Percentiles rank a stretch among this genome's conserved stretches.
These are phyloP conservation scores for Melanargia galathea DNA, from an alignment of 2,888 invertebrate genomes.

Conservation along the genomic window DNA sequence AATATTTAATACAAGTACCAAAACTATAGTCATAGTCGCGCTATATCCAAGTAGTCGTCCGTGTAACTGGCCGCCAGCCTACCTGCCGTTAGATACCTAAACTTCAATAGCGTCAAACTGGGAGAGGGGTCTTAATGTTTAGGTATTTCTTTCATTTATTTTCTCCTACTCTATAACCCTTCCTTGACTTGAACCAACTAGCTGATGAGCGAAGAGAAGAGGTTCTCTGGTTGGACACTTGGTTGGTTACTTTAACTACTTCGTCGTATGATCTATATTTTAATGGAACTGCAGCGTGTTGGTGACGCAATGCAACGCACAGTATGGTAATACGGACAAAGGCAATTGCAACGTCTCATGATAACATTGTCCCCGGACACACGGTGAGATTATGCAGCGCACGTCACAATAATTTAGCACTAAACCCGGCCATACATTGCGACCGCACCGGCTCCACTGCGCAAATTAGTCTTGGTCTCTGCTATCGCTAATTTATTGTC, in stretches of 20 bases:
- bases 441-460: constrained; percentile 27
- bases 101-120: no score
- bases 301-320: constrained; percentile 9
- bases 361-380: constrained; percentile 36
- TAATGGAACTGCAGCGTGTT: constrained; percentile 10
- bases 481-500: constrained; percentile 34
- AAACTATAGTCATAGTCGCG: no score
- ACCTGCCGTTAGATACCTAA: no score
- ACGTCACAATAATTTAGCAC: constrained; percentile 39
- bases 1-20: no score
- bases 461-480: constrained; percentile 36
- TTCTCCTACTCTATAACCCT: no score
- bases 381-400: constrained; percentile 37
- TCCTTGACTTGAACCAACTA: no score
- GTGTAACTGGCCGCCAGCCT: no score
- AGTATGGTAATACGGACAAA: constrained; percentile 26
- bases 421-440: constrained; percentile 32
- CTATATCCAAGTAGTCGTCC: no score
- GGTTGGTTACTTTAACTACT: background rate
- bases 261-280: constrained; percentile 1
- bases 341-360: constrained; percentile 34
- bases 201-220: no score
- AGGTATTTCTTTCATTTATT: no score
- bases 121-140: no score
- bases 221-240: no score